Base-by-base conservation (phyloP, 2,888 invertebrate species). In the Watsonalla binaria region DNA sequence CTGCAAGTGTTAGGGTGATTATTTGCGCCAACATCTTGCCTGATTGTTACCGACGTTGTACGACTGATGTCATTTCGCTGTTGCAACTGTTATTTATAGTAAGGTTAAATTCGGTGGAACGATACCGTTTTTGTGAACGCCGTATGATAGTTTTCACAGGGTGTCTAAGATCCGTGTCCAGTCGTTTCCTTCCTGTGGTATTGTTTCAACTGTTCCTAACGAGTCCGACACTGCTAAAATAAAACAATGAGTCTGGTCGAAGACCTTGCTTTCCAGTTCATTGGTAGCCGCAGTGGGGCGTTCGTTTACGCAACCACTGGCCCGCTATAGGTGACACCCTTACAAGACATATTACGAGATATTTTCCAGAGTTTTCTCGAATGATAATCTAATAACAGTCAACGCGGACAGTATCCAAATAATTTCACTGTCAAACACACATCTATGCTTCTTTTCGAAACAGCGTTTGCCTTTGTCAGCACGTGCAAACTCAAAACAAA, bases 251-350 rank as follows among this genome's bases (percentile, higher is more conserved):
- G 74, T 74, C 66, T 75, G 78, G 78, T 76, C 82, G 74, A 78
- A 87, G 90, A 89, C 90, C 90, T 90, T 90, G 90, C 85, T 86
- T 90, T 90, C 88, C 90, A 87, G 83, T 90, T 82, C 84, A 88
- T 76, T 89, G 89, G 79, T 74, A 76, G 62, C 80, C 76, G 76
- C 83, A 82, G 81, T 82, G 84, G 84, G 81, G 80, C 84, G 78
- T 68, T 73, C 59, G 72, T 70, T 89, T 87, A 76, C 88, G 88
- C 85, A 90, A 90, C 68, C 69, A 58, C 66, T 60, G 60, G 52
- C 62, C 62, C 66, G 72, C 76, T 78, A 76, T 83, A 73, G 77
- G 80, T 80, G 82, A 82, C 81, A 80, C 80, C 80, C 82, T 87
- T 86, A 84, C 76, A 74, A 66, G 68, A 69, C 59, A 59, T 68